Conservation (phyloP, 1,140 invertebrate genomes). For the Lordiphosa mommai region DNA sequence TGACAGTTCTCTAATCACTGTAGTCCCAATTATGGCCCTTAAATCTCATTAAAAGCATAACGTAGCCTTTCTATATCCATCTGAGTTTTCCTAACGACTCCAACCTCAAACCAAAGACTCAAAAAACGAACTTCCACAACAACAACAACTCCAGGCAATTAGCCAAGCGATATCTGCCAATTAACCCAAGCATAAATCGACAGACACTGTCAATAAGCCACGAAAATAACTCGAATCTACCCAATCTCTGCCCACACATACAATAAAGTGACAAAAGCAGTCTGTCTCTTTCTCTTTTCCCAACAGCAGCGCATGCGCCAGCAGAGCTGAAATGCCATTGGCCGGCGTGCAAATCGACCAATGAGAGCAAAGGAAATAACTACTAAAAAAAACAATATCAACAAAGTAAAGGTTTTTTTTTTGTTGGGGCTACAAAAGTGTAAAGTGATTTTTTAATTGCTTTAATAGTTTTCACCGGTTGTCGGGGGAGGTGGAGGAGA, state of each 20-base stretch:
- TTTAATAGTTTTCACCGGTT: slow-evolving; percentile 51
- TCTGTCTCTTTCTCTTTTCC: slow-evolving; percentile 18
- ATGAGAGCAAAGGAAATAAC: slow-evolving; percentile 16
- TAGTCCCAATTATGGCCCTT: no score
- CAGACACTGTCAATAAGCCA: slow-evolving; percentile 26
- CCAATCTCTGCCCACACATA: neutral
- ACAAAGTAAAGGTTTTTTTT: slow-evolving; percentile 1
- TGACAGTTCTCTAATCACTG: no score
- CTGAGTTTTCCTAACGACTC: slow-evolving; percentile 2
- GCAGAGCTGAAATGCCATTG: slow-evolving; percentile 41
- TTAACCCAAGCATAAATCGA: slow-evolving; percentile 25
- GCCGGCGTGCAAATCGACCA: slow-evolving; percentile 26
- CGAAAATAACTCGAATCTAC: neutral
- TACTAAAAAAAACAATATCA: neutral
- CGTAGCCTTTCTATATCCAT: neutral
- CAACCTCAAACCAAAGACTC: slow-evolving; percentile 72
- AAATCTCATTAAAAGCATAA: neutral
- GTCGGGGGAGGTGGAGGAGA: slow-evolving; percentile 1
- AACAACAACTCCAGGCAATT: slow-evolving; percentile 33
- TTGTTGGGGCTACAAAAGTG: slow-evolving; percentile 42
- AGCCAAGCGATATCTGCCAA: slow-evolving; percentile 44
- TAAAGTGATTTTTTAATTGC: slow-evolving; percentile 76
- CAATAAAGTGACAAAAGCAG: slow-evolving; percentile 26
- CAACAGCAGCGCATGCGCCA: slow-evolving; percentile 48
- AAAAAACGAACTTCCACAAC: slow-evolving; percentile 55